Base-by-base conservation (phyloP, 2,888 invertebrate species). In the Macrophya alboannulata region DNA sequence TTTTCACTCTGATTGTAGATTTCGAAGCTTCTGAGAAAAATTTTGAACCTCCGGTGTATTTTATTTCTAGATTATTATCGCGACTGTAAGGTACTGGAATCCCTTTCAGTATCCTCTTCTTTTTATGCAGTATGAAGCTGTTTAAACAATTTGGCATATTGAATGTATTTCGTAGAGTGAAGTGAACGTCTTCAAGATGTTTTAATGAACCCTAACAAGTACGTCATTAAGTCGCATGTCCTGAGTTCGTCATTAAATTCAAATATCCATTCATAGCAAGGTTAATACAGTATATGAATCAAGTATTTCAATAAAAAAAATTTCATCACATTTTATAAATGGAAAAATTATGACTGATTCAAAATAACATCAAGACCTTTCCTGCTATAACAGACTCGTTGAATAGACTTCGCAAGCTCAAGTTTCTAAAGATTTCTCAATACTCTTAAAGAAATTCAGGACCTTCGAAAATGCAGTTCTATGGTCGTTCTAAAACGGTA, bases 161-260 rank as follows among this genome's bases (percentile, higher is more conserved):
- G 2, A 55, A 55, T 55, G 55, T 55, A 17, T 55, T 10, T 55
- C 55, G 55, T n/a, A n/a, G 6, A 8, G 55, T 8, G 55, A 55
- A 55, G 55, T 55, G 55, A 55, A 55, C 55, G 55, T 55, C 55
- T 55, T n/a, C n/a, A 55, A 55, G 55, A 55, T n/a, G 55, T 55
- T n/a, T 1, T 55, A 55, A 55, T 55, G 55, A 55, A 55, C 55
- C n/a, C n/a, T 55, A 55, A 55, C 55, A 55, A 55, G 55, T 55
- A 55, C 55, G n/a, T 55, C 55, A n/a, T 55, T 55, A 55, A 4
- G 55, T n/a, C n/a, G 3, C 31, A 55, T 8, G n/a, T n/a, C 55
- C n/a, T 8, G 55, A 55, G 55, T 55, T 55, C 55, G 55, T 55
- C 55, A 55, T 55, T 55, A 55, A 55, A 55, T 55, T 55, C 55